Evolutionary conservation across 2,797 vertebrate species (phyloP), one percentile per base, ranked within the genome.

Genomic region (Anomalospiza imberbis): DNA sequence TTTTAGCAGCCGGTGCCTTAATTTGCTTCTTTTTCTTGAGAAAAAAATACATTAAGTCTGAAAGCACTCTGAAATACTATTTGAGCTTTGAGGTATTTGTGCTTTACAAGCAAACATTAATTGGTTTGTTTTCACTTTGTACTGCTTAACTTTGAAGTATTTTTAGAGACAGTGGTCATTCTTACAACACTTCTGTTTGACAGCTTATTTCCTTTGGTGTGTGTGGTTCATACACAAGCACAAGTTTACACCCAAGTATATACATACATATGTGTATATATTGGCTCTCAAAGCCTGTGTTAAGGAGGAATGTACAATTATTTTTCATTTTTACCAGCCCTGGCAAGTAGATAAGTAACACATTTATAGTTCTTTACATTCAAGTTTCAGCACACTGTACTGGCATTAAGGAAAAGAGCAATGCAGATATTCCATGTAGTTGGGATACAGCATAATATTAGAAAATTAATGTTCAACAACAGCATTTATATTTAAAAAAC

Each of bases 321-420:
- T 50, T 80, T 82, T 87, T 61, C 38, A 44, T 62, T 93, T 67
- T 82, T 47, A 82, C 13, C 55, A 38, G 29, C 13, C 51, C 55
- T 44, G 13, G 9, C 40, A 71, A 75, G 12, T 13, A 19, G 18
- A 55, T 70, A 67, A 89, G 67, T 45, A 88, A 58, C 4, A 71
- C 2, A 45, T 58, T 67, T 34, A 24, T 4, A 67, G 26, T 18
- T 82, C 47, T 38, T 87, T 48, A 72, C 40, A 85, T 51, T 6
- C 45, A 55, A 34, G 28, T 89, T 71, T 18, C 31, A 38, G 29
- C 28, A 7, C 19, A 34, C 25, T 45, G n/a, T 51, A 78, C 76
- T 44, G 53, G 79, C 95, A 95, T 87, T 90, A 95, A 90, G 38
- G 32, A 94, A 92, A 91, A 91, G 22, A 42, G 40, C 19, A 88